Conservation (phyloP, 2,888 invertebrate species). For the Trichogramma dendrolimi region DNA sequence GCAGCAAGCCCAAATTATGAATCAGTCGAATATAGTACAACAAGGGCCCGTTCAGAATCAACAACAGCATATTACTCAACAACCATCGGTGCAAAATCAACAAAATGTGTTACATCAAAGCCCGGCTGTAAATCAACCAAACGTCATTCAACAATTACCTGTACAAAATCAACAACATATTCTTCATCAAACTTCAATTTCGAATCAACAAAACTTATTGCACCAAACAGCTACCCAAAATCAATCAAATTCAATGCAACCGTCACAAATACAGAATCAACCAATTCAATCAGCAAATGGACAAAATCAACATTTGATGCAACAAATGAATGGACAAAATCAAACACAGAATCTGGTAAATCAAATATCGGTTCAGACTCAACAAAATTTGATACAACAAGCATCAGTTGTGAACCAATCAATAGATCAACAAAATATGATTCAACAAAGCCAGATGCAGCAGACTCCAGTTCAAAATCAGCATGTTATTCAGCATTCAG, state of each 20-base stretch:
- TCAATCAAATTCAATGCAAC: constrained; percentile 14
- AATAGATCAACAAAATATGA: no score
- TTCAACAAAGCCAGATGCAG: constrained; percentile 24
- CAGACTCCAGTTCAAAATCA: constrained; percentile 26
- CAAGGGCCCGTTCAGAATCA: constrained; percentile 31
- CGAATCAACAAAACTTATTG: constrained; percentile 35
- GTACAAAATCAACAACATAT: constrained; percentile 33
- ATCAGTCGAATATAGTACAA: constrained; percentile 20
- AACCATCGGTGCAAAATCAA: constrained; percentile 40
- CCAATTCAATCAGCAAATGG: constrained; percentile 9
- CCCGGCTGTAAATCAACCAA: constrained; percentile 40
- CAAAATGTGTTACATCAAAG: constrained; percentile 34
- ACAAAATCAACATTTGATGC: constrained; percentile 16
- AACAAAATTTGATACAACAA: no score
- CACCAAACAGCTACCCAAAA: constrained; percentile 37
- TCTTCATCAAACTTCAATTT: constrained; percentile 27
- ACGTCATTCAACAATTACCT: constrained; percentile 38
- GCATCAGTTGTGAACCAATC: no score
- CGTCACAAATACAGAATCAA: constrained; percentile 5
- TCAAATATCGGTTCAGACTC: background rate
- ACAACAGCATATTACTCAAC: constrained; percentile 36
- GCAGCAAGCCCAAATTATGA: constrained; percentile 26
- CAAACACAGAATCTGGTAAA: constrained; percentile 3
- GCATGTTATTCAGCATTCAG: background rate
- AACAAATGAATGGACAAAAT: background rate